phyloP scores from a whole-genome alignment of 2,888 invertebrate genomes.

The Idaea aversata region DNA sequence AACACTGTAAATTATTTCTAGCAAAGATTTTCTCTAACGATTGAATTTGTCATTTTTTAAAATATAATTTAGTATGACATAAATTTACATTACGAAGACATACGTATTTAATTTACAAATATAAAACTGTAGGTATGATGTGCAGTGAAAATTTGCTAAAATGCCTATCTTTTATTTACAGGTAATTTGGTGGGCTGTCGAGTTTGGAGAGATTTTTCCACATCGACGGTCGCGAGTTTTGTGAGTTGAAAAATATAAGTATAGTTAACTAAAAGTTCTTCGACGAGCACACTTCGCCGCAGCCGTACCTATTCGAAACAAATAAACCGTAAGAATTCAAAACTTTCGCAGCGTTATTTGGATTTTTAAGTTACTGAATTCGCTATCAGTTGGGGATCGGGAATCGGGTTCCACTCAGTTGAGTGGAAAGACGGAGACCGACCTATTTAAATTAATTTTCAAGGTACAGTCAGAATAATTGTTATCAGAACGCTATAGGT shows the following conservation, averaged over 20 bases:
- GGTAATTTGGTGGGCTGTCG: conserved; percentile 39
- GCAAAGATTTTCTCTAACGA: conserved; percentile 9
- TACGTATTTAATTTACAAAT: conserved; percentile 22
- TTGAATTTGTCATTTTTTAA: conserved; percentile 17
- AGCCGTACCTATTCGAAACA: conserved; percentile 34
- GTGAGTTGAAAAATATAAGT: conserved; percentile 37
- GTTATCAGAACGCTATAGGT: conserved; percentile 36
- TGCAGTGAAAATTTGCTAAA: conserved; percentile 27
- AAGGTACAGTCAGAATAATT: conserved; percentile 32
- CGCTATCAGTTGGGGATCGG: conserved; percentile 63
- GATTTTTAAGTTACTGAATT: conserved; percentile 66
- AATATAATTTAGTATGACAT: conserved; percentile 24
- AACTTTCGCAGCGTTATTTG: conserved; percentile 61
- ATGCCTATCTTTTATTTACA: conserved; percentile 39
- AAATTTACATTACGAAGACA: conserved; percentile 18
- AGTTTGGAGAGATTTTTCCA: conserved; percentile 26
- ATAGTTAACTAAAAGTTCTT: conserved; percentile 37
- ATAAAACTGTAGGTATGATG: conserved; percentile 18
- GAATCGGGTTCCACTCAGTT: conserved; percentile 65
- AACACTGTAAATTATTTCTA: conserved; percentile 5
- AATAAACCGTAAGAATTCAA: conserved; percentile 42
- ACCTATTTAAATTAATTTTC: conserved; percentile 69
- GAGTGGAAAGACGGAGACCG: conserved; percentile 65
- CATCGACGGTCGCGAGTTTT: conserved; percentile 33
- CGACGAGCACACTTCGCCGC: conserved; percentile 30